Evolutionary conservation across 2,797 vertebrate species (phyloP).

Genomic region (Telmatherina bonti): DNA sequence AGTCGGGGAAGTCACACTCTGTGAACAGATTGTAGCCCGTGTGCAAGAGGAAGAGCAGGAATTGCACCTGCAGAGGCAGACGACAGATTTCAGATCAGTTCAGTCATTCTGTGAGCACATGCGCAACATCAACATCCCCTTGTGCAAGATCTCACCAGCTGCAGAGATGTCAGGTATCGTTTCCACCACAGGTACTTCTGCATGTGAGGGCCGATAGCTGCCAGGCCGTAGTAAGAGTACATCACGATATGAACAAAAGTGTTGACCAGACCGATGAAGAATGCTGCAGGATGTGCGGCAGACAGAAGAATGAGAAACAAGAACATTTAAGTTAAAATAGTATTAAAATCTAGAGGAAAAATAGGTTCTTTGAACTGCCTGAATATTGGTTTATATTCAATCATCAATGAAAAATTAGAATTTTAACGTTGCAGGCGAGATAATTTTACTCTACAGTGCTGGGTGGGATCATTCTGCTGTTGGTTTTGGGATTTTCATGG

Average conservation of each 20-base stretch:
- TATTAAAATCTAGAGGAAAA: not conserved
- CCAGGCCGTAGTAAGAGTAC: conserved; percentile 96
- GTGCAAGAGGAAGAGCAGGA: conserved; percentile 80
- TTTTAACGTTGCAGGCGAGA: not conserved
- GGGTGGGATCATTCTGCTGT: not conserved
- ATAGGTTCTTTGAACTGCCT: not conserved
- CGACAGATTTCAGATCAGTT: not conserved
- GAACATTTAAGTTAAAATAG: not conserved
- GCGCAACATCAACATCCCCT: not conserved
- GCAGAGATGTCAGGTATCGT: conserved; percentile 93
- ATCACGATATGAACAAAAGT: conserved; percentile 94
- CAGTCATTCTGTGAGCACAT: rapidly evolving
- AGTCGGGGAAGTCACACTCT: conserved; percentile 79
- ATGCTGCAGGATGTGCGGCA: conserved; percentile 86
- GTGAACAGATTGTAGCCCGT: conserved; percentile 83
- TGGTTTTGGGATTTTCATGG: not conserved
- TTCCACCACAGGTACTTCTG: conserved; percentile 99
- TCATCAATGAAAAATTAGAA: not conserved
- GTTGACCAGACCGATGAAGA: conserved; percentile 94
- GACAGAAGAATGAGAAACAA: not conserved
- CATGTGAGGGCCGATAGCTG: conserved; percentile 93
- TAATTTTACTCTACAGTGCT: not conserved
- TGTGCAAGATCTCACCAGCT: conserved; percentile 86
- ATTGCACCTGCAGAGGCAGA: conserved; percentile 77
- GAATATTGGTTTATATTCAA: not conserved